These are phyloP conservation scores for Blera fallax DNA, from an alignment of 2,888 invertebrate species.

Conservation along the genomic window DNA sequence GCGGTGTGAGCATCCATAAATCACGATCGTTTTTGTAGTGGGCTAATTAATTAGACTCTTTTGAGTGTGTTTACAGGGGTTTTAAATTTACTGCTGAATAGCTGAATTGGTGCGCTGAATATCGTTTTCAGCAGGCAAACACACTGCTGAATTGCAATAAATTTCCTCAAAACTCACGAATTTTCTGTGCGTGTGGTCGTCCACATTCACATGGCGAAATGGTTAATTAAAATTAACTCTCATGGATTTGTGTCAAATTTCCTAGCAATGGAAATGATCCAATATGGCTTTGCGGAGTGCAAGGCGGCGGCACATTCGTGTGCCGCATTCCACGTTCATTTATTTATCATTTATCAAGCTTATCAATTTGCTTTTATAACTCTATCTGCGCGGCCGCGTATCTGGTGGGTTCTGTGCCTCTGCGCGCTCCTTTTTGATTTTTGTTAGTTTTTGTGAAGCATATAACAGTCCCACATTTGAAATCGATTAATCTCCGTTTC, in stretches of 20 bases:
- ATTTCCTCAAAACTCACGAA: background rate
- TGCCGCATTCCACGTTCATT: conserved; percentile 60
- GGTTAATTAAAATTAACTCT: conserved; percentile 47
- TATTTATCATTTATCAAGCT: conserved; percentile 70
- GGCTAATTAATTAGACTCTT: conserved; percentile 34
- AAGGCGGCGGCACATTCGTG: background rate
- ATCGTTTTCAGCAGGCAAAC: conserved; percentile 18
- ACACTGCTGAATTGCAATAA: conserved; percentile 23
- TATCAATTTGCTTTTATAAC: conserved; percentile 66
- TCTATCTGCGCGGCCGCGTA: conserved; percentile 46
- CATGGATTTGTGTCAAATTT: conserved; percentile 50
- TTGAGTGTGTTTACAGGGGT: background rate
- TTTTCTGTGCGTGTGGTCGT: conserved; percentile 22
- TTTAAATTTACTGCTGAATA: conserved; percentile 41
- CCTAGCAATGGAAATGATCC: conserved; percentile 34
- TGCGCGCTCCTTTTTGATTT: background rate
- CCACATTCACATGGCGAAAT: conserved; percentile 1
- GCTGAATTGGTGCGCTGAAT: conserved; percentile 12
- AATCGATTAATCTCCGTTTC: conserved; percentile 71
- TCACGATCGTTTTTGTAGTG: conserved; percentile 32
- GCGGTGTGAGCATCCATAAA: conserved; percentile 46
- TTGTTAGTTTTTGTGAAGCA: conserved; percentile 16
- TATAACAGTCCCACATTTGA: conserved; percentile 67
- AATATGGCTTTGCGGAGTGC: conserved; percentile 42
- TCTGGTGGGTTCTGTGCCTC: conserved; percentile 40